Percentiles rank a stretch among this genome's conserved stretches.
Evolutionary conservation across 2,888 invertebrate species (phyloP).

Genomic region (Lasioglossum marginatum): DNA sequence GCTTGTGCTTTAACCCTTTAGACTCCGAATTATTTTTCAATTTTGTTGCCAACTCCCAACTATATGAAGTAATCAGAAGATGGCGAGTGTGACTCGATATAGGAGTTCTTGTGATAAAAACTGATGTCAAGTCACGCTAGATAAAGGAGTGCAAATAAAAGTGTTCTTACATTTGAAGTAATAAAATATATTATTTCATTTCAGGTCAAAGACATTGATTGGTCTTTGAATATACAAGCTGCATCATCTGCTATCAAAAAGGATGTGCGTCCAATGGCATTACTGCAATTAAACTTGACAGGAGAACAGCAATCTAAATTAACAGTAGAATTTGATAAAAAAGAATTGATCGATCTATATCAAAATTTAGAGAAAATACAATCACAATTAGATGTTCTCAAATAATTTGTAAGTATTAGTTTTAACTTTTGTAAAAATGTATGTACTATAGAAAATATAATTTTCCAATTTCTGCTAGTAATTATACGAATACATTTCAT

Average conservation of each 20-base stretch:
- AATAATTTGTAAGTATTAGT: constrained; percentile 61
- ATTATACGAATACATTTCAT: constrained; percentile 38
- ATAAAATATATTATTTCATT: constrained; percentile 18
- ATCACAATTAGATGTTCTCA: constrained; percentile 78
- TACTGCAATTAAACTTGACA: constrained; percentile 77
- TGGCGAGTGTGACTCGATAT: no score
- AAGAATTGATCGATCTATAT: constrained; percentile 75
- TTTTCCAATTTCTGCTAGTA: constrained; percentile 44
- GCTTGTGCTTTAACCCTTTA: no score
- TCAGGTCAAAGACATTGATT: constrained; percentile 78
- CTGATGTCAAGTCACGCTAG: no score
- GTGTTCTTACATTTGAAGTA: not conserved
- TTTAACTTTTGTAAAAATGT: constrained; percentile 41
- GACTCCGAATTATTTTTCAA: no score
- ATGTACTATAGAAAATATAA: constrained; percentile 51
- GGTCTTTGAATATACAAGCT: constrained; percentile 79
- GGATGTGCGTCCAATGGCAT: constrained; percentile 75
- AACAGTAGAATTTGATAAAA: constrained; percentile 79
- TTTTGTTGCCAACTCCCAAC: no score
- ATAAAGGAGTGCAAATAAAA: not conserved
- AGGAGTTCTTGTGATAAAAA: no score
- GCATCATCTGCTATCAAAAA: constrained; percentile 77
- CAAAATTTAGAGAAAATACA: constrained; percentile 80
- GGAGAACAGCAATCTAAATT: constrained; percentile 71
- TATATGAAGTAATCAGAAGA: no score